phyloP scores from a whole-genome alignment of 30 jellyfish, hydroid and myxozoan species.

The Aurelia sp. region DNA sequence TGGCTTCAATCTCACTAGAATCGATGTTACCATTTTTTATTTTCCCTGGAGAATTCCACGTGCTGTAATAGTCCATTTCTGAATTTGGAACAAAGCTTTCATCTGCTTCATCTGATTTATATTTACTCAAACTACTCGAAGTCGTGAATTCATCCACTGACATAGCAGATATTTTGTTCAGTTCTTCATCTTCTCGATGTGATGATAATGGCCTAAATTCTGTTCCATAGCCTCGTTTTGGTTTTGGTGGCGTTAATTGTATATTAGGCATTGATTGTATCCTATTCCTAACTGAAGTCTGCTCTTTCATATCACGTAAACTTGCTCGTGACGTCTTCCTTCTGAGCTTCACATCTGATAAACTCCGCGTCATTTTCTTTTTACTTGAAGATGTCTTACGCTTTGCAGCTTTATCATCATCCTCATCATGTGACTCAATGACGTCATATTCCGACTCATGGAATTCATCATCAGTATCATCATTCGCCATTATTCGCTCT shows the following conservation, averaged over 20 bases:
- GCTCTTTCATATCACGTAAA: not conserved
- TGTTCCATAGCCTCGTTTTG: not conserved
- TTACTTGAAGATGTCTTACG: constrained; percentile 35
- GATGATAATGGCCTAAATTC: constrained; percentile 1
- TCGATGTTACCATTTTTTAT: constrained; percentile 25
- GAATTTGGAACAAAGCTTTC: constrained; percentile 64
- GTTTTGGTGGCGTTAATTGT: not conserved
- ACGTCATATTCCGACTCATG: constrained; percentile 98
- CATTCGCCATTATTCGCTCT: constrained; percentile 61
- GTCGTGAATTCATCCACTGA: constrained; percentile 36
- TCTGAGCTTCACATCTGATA: constrained; percentile 51
- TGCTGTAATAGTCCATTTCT: constrained; percentile 65
- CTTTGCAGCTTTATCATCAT: not conserved
- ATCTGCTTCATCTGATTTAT: constrained; percentile 62
- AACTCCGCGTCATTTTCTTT: constrained; percentile 42
- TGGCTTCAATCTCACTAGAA: constrained; percentile 52
- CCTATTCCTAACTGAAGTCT: not conserved
- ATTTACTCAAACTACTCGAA: constrained; percentile 31
- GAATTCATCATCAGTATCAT: constrained; percentile 95
- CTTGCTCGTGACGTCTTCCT: constrained; percentile 37
- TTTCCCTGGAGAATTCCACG: constrained; percentile 49
- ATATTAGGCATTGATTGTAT: constrained; percentile 73
- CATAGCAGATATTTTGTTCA: not conserved
- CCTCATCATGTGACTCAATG: constrained; percentile 83
- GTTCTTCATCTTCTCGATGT: constrained; percentile 43